Conservation (phyloP, 2,113 vertebrate genomes). For the Catharus minimus region DNA sequence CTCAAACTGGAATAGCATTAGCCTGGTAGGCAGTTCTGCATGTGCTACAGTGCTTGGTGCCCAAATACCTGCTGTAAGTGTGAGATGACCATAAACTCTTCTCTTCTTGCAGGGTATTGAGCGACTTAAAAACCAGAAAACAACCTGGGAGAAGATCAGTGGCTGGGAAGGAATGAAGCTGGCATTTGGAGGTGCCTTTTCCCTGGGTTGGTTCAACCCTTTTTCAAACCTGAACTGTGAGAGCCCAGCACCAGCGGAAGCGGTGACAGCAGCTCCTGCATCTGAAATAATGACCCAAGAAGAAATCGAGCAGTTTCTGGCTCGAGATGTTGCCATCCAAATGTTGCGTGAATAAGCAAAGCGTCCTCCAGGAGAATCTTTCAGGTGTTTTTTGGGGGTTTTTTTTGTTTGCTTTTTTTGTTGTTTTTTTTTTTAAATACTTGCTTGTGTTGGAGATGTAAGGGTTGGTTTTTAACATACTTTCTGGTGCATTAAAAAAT, state of each 20-base stretch:
- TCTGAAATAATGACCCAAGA: constrained; percentile 72
- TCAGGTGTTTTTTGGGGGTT: background rate
- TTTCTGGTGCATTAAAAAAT: background rate
- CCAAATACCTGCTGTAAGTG: accelerated
- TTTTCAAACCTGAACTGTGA: constrained; percentile 77
- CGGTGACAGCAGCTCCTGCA: background rate
- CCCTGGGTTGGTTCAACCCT: constrained; percentile 87
- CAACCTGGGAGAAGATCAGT: constrained; percentile 78
- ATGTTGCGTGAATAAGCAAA: constrained; percentile 21
- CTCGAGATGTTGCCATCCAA: constrained; percentile 35
- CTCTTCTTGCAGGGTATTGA: constrained; percentile 88
- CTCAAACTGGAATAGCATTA: background rate
- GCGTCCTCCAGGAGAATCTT: background rate
- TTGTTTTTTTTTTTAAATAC: background rate
- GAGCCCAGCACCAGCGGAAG: background rate
- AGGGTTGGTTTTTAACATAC: background rate
- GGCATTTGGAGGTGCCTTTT: constrained; percentile 84
- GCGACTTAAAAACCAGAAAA: constrained; percentile 87
- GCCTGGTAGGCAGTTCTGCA: background rate
- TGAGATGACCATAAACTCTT: background rate
- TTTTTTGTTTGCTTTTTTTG: too few species aligned
- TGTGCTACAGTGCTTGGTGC: background rate
- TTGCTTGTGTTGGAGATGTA: background rate
- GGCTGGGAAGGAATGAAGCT: constrained; percentile 82
- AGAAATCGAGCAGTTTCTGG: constrained; percentile 45